Evolutionary conservation across 1,140 invertebrate species (phyloP), one percentile per base, ranked within the genome.

Genomic region (Calephelis virginiensis): DNA sequence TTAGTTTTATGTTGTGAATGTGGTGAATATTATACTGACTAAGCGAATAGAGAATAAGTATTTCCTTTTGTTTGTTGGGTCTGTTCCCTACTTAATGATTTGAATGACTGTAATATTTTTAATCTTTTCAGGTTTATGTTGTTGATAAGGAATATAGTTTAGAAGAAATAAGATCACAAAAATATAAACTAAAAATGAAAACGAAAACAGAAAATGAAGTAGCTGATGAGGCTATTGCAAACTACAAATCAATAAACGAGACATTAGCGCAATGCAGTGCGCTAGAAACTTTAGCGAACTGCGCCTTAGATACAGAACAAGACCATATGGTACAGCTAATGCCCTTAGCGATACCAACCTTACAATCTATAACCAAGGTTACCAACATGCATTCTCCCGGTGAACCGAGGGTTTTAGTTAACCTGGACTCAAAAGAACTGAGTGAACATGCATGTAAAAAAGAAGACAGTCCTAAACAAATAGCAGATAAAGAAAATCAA

Each of bases 101-200:
- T 28, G 28, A 28, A 28, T 2, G 28, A 28, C 28, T 28, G 28
- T 28, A 28, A 28, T 28, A 28, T 2, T 28, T 28, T 17, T 28
- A 2, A 28, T 28, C 45, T 61, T 75, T 74, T 17, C 68, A 92
- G 86, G 94, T 95, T 68, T 95, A 95, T 84, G 86, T 90, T 68
- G 92, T 93, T 76, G 92, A 93, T 75, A 89, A 82, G 64, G 94
- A 95, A 89, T 92, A 88, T 77, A 94, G 94, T 83, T 92, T 95
- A 87, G 94, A 95, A 85, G 94, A 95, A 91, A 93, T 95, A 66
- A 91, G 92, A 79, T 91, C 93, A 64, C 84, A 89, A 81, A 91
- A 86, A 76, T 90, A 87, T 68, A 83, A 85, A 70, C 68, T 88
- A 77, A 70, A 83, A 76, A 84, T 72, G 66, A 75, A 75, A 71